Conservation (phyloP, 2,113 vertebrate genomes). For the Cheirogaleus medius region DNA sequence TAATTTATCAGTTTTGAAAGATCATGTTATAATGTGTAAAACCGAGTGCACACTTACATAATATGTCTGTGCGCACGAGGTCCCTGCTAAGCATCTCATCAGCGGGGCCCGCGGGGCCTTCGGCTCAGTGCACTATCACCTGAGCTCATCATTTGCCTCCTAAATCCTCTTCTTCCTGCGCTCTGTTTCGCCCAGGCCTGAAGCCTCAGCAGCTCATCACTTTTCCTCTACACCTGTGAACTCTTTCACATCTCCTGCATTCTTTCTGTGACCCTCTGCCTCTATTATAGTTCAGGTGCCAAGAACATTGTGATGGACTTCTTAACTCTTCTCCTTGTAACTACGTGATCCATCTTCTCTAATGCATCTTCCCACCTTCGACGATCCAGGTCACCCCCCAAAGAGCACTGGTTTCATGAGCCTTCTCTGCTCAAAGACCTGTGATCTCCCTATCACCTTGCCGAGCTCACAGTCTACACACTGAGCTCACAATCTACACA, state of each 20-base stretch:
- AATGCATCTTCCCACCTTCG: neutral
- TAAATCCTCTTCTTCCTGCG: neutral
- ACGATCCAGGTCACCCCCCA: neutral
- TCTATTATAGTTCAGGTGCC: neutral
- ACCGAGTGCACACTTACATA: neutral
- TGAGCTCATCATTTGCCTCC: neutral
- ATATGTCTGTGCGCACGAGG: neutral
- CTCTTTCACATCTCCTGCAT: neutral
- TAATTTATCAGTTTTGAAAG: constrained; percentile 59
- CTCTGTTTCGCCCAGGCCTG: neutral
- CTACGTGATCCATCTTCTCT: neutral
- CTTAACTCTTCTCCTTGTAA: neutral
- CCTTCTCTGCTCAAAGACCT: neutral
- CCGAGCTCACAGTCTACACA: neutral
- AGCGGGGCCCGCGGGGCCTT: neutral
- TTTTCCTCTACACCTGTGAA: neutral
- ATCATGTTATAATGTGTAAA: neutral
- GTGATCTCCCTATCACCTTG: neutral
- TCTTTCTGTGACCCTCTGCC: neutral
- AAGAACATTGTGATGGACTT: neutral
- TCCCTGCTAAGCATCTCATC: neutral
- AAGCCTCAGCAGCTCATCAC: neutral
- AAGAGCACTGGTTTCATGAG: neutral
- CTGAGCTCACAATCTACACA: neutral
- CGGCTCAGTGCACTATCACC: neutral